Evolutionary conservation across 2,113 vertebrate species (phyloP), one percentile per base, ranked within the genome.

Genomic region (Aphelocoma coerulescens): DNA sequence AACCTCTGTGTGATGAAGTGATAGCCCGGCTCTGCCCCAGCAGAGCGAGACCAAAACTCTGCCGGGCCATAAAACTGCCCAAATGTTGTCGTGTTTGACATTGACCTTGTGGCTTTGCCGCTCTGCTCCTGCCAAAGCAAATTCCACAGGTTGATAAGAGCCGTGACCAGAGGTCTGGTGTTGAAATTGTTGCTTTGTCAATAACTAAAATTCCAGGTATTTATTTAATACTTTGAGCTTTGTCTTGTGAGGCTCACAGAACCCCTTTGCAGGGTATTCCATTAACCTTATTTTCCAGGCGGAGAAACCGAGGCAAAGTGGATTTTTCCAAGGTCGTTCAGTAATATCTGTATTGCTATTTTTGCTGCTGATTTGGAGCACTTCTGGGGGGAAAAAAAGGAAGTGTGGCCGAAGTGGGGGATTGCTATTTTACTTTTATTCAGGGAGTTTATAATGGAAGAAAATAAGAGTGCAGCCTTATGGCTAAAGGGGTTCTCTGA

Each of bases 31-130:
- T 61, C 72, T 78, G 61, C 35, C 67, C 41, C 68, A 6, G 23
- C 39, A 37, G 16, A 57, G 52, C 27, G 3, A 4, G 4, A 9
- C 33, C 52, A 22, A 62, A 94, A 58, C 52, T 66, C 41, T 3
- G 26, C 28, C 54, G 28, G 74, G 51, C 33, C 59, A 1, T 66
- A 37, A 92, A 97, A 61, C 78, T 79, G 85, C 69, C 63, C 19
- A 62, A 73, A 83, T 48, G 69, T 46, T 75, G 83, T 13, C 52
- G 52, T 41, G 62, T 85, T 95, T 73, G 85, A 85, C 96, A 80
- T 92, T 97, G 95, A 94, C 90, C 96, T 96, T 92, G 89, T 57
- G 84, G 66, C 69, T 93, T 75, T 85, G 82, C 85, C 23, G 58
- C 55, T 24, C 44, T 10, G 62, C 51, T 28, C 43, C 58, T 63